phyloP scores from a whole-genome alignment of 2,113 vertebrate genomes.

The Catagonus wagneri region DNA sequence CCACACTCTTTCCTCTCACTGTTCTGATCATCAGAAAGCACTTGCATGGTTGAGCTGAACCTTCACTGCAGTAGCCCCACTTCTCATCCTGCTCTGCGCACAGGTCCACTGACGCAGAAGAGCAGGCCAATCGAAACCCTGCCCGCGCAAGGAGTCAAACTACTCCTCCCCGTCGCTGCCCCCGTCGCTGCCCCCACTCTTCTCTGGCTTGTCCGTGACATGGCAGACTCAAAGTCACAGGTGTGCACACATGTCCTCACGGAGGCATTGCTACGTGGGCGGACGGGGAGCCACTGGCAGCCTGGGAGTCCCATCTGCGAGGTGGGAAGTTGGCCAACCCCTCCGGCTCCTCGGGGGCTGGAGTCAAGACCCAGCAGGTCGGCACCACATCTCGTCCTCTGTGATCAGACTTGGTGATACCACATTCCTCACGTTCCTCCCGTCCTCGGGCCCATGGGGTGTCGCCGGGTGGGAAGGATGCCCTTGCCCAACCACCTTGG shows the following conservation, averaged over 20 bases:
- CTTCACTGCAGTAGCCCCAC: neutral
- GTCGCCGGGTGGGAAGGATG: conserved; percentile 67
- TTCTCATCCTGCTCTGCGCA: neutral
- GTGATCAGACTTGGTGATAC: conserved; percentile 83
- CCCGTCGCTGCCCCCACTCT: neutral
- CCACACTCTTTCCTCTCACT: neutral
- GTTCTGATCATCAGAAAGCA: neutral
- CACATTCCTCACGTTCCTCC: conserved; percentile 81
- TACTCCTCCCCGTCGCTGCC: neutral
- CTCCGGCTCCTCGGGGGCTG: conserved; percentile 43
- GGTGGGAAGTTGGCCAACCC: conserved; percentile 42
- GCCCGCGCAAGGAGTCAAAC: neutral
- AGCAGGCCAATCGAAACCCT: neutral
- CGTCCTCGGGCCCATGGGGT: conserved; percentile 70
- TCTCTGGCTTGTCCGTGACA: neutral
- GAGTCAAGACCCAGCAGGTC: conserved; percentile 75
- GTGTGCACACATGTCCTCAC: fast-evolving
- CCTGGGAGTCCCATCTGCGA: conserved; percentile 37
- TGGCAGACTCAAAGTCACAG: neutral
- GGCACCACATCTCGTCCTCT: conserved; percentile 55
- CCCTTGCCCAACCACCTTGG: conserved; percentile 58
- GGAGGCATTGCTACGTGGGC: neutral
- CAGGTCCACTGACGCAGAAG: neutral
- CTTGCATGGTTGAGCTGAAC: neutral
- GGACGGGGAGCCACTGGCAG: conserved; percentile 10